Conservation (phyloP, 2,797 vertebrate species). For the Etheostoma perlongum region DNA sequence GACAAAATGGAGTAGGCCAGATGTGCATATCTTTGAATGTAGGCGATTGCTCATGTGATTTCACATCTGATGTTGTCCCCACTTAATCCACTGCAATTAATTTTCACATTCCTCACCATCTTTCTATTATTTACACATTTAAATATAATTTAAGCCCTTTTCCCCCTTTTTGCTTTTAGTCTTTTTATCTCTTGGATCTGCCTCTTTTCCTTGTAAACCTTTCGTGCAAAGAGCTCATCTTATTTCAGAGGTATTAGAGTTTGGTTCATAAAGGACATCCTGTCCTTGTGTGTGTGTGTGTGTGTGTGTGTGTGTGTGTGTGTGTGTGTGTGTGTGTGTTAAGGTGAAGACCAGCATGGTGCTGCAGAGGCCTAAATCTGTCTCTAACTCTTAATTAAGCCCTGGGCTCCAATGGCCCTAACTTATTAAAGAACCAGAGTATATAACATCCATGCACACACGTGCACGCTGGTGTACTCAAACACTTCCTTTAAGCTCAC, state of each 20-base stretch:
- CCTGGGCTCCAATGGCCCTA: slow-evolving; percentile 75
- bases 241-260: slow-evolving; percentile 53
- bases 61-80: slow-evolving; percentile 8
- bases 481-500: slow-evolving; percentile 58
- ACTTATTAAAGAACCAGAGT: slow-evolving; percentile 77
- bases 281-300: slow-evolving; percentile 16
- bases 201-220: slow-evolving; percentile 9
- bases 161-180: neutral
- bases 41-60: slow-evolving; percentile 27
- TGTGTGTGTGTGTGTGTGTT: slow-evolving; percentile 25
- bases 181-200: slow-evolving; percentile 25
- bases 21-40: slow-evolving; percentile 22
- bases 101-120: neutral
- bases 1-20: slow-evolving; percentile 8
- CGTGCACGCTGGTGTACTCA: slow-evolving; percentile 30
- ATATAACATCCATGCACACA: slow-evolving; percentile 44
- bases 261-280: slow-evolving; percentile 71
- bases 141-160: neutral
- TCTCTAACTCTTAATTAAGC: slow-evolving; percentile 82
- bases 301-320: slow-evolving; percentile 32
- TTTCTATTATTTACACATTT: neutral
- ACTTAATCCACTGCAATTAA: neutral
- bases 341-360: slow-evolving; percentile 53
- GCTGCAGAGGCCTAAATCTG: slow-evolving; percentile 73
- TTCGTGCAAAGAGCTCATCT: slow-evolving; percentile 29